Evolutionary conservation across 2,888 invertebrate species (phyloP), one percentile per base, ranked within the genome.

Genomic region (Dryobota labecula): DNA sequence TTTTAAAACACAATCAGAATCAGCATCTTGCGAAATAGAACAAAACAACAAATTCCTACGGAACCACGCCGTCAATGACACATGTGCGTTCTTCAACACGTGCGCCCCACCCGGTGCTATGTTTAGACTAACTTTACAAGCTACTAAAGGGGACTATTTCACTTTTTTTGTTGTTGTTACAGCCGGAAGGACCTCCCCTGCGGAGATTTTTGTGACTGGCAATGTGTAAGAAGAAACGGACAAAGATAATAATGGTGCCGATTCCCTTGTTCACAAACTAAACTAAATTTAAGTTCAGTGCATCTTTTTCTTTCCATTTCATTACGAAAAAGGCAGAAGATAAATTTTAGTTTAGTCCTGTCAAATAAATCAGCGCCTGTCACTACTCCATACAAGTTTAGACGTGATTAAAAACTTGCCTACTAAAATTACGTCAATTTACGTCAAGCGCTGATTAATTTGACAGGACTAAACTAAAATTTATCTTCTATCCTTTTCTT

Each of bases 101-200:
- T 80, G 80, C 78, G 67, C 38, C 6, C 36, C 81, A 80, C 33
- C 65, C 76, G 80, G 33, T 4, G 4, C 76, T 80, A 79, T 68
- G 65, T 79, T 79, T 72, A 68, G 76, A 80, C 43, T 7, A 57
- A 66, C 20, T 70, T 69, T 30, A 64, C 5, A 49, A 67, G n/a
- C 64, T 20, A 74, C 7, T 36, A 36, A 70, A 54, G 76, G 60
- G 6, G 64, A 30, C 58, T 27, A 11, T 62, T 69, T 73, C 9
- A 38, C 2, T n/a, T 27, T 47, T 64, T 65, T 77, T 75, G 67
- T 66, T 74, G 33, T 64, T 56, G 0, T 2, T 63, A 1, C 60
- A 61, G 47, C 70, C 78, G 76, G 78, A 80, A 76, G 63, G 63
- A 30, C 64, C 75, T 70, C 70, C 80, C 63, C 76, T 80, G 63